Evolutionary conservation across 2,888 invertebrate genomes (phyloP).

Genomic region (Parelbella ahira): DNA sequence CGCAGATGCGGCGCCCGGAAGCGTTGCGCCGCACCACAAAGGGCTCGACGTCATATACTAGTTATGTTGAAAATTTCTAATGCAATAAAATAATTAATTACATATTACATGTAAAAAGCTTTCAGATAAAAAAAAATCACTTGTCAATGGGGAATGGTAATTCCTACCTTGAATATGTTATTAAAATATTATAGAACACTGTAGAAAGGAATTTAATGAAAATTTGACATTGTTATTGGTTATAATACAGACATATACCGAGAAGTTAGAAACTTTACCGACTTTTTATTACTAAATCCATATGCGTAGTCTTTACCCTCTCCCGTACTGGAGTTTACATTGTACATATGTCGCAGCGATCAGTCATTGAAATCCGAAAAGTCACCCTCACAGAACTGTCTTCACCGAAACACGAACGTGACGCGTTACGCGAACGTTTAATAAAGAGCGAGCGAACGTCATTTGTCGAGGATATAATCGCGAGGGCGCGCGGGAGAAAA

Average conservation of each 20-base stretch:
- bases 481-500: conserved; percentile 48
- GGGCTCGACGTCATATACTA: conserved; percentile 33
- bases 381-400: conserved; percentile 20
- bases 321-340: conserved; percentile 60
- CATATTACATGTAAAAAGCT: neutral
- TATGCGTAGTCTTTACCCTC: conserved; percentile 60
- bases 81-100: neutral
- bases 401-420: conserved; percentile 12
- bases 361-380: conserved; percentile 17
- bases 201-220: too few relatives aligned
- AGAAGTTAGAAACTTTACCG: conserved; percentile 66
- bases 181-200: too few relatives aligned
- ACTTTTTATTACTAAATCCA: conserved; percentile 78
- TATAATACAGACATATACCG: conserved; percentile 24
- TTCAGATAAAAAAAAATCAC: neutral
- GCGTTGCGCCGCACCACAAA: conserved; percentile 60
- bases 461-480: conserved; percentile 25
- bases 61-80: conserved; percentile 20
- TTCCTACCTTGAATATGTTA: too few relatives aligned
- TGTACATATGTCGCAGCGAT: conserved; percentile 41
- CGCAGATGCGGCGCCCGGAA: conserved; percentile 76
- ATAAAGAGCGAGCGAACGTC: conserved; percentile 18
- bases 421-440: conserved; percentile 24
- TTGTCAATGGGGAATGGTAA: too few relatives aligned
- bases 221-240: conserved; percentile 31